phyloP scores from a whole-genome alignment of 1,140 invertebrate species.

The Heterodera schachtii region DNA sequence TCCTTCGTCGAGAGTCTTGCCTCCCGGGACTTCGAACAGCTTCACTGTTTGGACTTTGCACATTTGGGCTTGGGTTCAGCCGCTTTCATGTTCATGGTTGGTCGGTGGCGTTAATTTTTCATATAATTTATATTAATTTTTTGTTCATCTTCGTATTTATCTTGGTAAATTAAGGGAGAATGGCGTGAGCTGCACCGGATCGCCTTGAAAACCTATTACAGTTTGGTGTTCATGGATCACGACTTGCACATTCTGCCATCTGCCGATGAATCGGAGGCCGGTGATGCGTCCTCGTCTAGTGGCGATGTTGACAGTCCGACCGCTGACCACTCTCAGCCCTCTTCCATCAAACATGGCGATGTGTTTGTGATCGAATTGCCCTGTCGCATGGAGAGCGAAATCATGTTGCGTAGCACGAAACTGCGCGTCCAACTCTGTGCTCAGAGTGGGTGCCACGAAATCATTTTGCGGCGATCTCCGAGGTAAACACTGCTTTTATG shows the following conservation, averaged over 20 bases:
- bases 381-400: constrained; percentile 1
- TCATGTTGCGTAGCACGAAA: not conserved
- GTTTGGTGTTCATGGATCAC: constrained; percentile 29
- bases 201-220: constrained; percentile 31
- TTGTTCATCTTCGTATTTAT: constrained; percentile 23
- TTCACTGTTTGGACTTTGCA: constrained; percentile 19
- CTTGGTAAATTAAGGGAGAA: constrained; percentile 7
- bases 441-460: constrained; percentile 17
- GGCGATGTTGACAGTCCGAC: not conserved
- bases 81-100: constrained; percentile 1
- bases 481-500: not conserved
- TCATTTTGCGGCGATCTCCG: constrained; percentile 23
- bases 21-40: constrained; percentile 29
- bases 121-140: too few species aligned
- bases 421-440: constrained; percentile 16
- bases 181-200: constrained; percentile 13
- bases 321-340: not conserved
- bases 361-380: constrained; percentile 21
- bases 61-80: constrained; percentile 7
- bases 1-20: constrained; percentile 32
- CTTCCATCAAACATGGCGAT: not conserved
- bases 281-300: not conserved
- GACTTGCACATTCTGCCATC: constrained; percentile 14
- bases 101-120: constrained; percentile 10
- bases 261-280: not conserved